Conservation (phyloP, 2,113 vertebrate genomes). For the Rhinoptilus africanus region DNA sequence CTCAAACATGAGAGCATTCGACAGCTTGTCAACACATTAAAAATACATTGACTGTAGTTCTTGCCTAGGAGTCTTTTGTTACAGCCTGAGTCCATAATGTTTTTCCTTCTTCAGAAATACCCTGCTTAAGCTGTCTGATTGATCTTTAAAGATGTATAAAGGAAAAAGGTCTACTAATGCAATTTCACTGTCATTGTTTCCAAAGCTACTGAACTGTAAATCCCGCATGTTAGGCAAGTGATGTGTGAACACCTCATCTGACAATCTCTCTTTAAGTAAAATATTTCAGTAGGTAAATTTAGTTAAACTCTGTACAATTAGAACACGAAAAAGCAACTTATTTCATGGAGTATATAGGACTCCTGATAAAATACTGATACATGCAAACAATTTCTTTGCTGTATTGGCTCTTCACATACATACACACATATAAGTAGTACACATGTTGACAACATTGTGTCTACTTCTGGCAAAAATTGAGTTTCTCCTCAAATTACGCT, state of each 20-base stretch:
- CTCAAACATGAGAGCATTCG: background rate
- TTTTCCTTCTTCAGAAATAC: background rate
- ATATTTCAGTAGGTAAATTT: background rate
- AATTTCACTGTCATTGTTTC: slow-evolving; percentile 43
- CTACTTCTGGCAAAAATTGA: background rate
- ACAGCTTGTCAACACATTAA: background rate
- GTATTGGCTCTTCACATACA: background rate
- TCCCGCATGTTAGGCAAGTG: background rate
- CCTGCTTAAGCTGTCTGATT: background rate
- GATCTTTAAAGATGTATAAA: background rate
- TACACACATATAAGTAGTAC: background rate
- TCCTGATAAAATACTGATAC: background rate
- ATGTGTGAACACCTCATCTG: background rate
- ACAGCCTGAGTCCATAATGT: background rate
- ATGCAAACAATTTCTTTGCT: background rate
- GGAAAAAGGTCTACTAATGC: background rate
- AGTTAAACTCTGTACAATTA: background rate
- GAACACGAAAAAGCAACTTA: background rate
- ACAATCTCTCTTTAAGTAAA: slow-evolving; percentile 3
- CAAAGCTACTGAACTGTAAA: slow-evolving; percentile 40
- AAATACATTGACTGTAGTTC: background rate
- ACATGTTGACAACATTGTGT: background rate
- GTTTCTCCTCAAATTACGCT: background rate
- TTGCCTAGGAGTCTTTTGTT: background rate
- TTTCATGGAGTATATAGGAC: background rate